Conservation (phyloP, 2,888 invertebrate species). For the Phyllotreta striolata region DNA sequence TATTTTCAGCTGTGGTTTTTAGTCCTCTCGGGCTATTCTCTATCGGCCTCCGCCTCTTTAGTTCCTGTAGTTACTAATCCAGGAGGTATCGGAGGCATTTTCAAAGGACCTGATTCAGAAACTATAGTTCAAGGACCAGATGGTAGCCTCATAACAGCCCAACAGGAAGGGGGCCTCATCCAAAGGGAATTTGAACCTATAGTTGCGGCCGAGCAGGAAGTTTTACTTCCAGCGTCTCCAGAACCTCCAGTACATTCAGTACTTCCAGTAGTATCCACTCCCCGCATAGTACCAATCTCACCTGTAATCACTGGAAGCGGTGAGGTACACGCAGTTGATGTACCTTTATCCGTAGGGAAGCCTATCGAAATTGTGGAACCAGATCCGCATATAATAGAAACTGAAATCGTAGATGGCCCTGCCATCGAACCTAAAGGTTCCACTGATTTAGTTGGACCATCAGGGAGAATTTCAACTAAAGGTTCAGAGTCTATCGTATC, state of each 20-base stretch:
- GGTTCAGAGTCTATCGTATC: conserved; percentile 55
- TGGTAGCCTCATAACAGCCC: conserved; percentile 56
- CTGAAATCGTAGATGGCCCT: conserved; percentile 48
- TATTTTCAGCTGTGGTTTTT: conserved; percentile 41
- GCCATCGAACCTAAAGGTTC: conserved; percentile 49
- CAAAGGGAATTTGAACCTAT: conserved; percentile 42
- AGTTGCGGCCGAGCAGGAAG: conserved; percentile 44
- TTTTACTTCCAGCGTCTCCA: conserved; percentile 2
- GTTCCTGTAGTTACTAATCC: conserved; percentile 50
- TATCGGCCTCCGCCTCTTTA: conserved; percentile 29
- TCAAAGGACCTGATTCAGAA: conserved; percentile 56
- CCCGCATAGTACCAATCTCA: background rate
- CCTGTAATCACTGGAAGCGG: conserved; percentile 14
- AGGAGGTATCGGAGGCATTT: conserved; percentile 56
- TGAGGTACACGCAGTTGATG: conserved; percentile 27
- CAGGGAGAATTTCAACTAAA: conserved; percentile 54
- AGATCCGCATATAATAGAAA: conserved; percentile 48
- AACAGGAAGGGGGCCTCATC: conserved; percentile 49
- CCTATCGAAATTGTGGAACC: conserved; percentile 39
- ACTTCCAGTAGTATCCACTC: conserved; percentile 15
- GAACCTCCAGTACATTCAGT: conserved; percentile 9
- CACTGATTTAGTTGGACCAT: conserved; percentile 54
- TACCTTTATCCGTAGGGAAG: conserved; percentile 40
- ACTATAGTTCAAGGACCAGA: conserved; percentile 59
- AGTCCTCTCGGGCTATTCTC: conserved; percentile 37